phyloP scores from a whole-genome alignment of 2,888 invertebrate genomes.

The Diarsia rubi region DNA sequence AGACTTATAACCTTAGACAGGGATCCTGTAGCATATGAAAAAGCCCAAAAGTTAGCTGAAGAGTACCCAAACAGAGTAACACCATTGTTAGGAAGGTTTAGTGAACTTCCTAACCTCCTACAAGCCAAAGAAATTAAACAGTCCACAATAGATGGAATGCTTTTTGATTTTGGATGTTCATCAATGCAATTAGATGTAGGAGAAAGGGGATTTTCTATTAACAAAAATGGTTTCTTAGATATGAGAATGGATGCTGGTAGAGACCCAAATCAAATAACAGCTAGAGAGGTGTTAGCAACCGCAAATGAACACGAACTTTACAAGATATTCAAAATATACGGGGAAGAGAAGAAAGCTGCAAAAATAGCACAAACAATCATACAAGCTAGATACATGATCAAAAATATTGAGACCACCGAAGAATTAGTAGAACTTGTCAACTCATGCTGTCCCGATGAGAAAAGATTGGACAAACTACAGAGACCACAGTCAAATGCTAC shows the following conservation, averaged over 20 bases:
- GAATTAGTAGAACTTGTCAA: conserved; percentile 95
- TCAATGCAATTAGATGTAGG: conserved; percentile 98
- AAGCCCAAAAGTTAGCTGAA: conserved; percentile 92
- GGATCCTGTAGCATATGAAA: conserved; percentile 95
- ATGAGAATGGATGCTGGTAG: conserved; percentile 98
- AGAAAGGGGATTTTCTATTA: conserved; percentile 96
- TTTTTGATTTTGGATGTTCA: conserved; percentile 98
- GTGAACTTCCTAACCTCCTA: conserved; percentile 94
- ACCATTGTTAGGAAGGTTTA: conserved; percentile 97
- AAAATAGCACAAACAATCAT: conserved; percentile 97
- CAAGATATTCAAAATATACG: conserved; percentile 97
- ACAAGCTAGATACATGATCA: conserved; percentile 94
- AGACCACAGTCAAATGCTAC: conserved; percentile 96
- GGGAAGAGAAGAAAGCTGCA: conserved; percentile 96
- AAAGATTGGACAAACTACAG: conserved; percentile 93
- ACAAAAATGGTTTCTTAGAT: conserved; percentile 96
- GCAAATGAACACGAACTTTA: conserved; percentile 95
- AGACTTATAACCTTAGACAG: conserved; percentile 96
- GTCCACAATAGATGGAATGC: conserved; percentile 95
- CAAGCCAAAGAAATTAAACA: conserved; percentile 90
- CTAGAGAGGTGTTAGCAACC: conserved; percentile 96
- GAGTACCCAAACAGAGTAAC: conserved; percentile 93
- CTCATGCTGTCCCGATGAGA: conserved; percentile 90
- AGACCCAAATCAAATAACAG: conserved; percentile 94
- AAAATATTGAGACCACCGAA: conserved; percentile 94